A percentile compares a stretch with the other conserved stretches of the same genome.
phyloP scores from a whole-genome alignment of 1,140 invertebrate genomes.

The Trachymyrmex cornetzi region DNA sequence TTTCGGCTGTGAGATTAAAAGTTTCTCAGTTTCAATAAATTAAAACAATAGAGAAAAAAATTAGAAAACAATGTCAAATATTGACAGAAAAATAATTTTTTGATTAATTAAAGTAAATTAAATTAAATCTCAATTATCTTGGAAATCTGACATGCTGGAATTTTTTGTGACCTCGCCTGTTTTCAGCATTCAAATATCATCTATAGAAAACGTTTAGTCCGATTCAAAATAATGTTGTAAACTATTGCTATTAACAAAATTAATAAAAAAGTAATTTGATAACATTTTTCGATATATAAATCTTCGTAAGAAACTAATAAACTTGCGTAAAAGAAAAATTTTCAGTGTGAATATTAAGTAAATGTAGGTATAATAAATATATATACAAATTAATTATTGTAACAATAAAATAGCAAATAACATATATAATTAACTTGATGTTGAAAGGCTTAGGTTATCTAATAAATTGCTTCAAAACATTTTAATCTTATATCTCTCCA shows the following conservation, averaged over 20 bases:
- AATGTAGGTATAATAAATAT: neutral
- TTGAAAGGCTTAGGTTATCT: neutral
- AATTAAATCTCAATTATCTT: too few relatives aligned
- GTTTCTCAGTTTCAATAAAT: too few relatives aligned
- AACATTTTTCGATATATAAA: neutral
- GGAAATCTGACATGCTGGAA: too few relatives aligned
- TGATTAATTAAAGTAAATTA: too few relatives aligned
- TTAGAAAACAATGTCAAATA: too few relatives aligned
- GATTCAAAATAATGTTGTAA: too few relatives aligned
- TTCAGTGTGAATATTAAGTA: neutral
- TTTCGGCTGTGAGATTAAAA: too few relatives aligned
- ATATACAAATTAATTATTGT: neutral
- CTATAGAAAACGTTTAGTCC: too few relatives aligned
- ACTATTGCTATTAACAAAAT: neutral
- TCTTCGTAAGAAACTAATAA: neutral
- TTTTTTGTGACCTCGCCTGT: too few relatives aligned
- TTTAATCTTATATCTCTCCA: neutral
- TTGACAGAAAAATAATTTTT: too few relatives aligned
- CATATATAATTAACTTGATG: neutral
- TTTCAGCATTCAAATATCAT: too few relatives aligned
- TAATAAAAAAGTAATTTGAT: neutral
- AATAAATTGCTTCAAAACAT: slow-evolving; percentile 13
- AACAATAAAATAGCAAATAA: neutral
- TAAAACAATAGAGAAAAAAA: too few relatives aligned
- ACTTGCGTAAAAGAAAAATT: neutral